Base-by-base conservation (phyloP, 2,797 vertebrate species). In the Acanthiza pusilla region DNA sequence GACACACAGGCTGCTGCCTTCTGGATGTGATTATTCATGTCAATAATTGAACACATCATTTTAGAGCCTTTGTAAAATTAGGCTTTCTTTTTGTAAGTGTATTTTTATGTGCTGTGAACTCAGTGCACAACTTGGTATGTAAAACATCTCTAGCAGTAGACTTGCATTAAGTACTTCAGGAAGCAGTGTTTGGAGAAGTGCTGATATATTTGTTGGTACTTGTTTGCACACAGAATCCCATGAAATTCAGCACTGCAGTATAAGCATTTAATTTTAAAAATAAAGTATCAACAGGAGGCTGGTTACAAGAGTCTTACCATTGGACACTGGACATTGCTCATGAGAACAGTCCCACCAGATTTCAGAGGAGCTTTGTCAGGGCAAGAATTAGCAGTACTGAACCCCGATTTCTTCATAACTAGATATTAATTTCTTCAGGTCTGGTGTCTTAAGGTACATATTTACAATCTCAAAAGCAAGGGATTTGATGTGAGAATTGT, bases 131-230 rank as follows among this genome's bases (percentile, higher is more conserved):
- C 40, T 63, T 78, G 83, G 71, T 87, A 77, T 54, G 42, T 73
- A 50, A 91, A 86, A 70, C 1, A 16, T 89, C 45, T 94, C 61
- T 67, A 79, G 62, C 85, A 89, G 65, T 25, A 60, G 71, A 57
- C 63, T 89, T 61, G 14, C 40, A 38, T 70, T 70, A 81, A 93
- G 68, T 78, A 42, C 70, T 96, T 90, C 11, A 40, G 87, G 79
- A 96, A 93, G 29, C 62, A 84, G 21, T 29, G 25, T 93, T 95
- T 63, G 80, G 66, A 88, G 65, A 95, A 86, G 12, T 81, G 54
- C 88, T 81, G 72, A 70, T 89, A 26, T 45, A 30, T 72, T 96
- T 90, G 58, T 61, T 91, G 58, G 43, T 91, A 54, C 86, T 90
- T 88, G 40, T 88, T 90, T 88, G 40, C 38, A 17, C 61, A 29